Evolutionary conservation across 2,113 vertebrate genomes (phyloP), one percentile per base, ranked within the genome.

Genomic region (Rallus limicola): DNA sequence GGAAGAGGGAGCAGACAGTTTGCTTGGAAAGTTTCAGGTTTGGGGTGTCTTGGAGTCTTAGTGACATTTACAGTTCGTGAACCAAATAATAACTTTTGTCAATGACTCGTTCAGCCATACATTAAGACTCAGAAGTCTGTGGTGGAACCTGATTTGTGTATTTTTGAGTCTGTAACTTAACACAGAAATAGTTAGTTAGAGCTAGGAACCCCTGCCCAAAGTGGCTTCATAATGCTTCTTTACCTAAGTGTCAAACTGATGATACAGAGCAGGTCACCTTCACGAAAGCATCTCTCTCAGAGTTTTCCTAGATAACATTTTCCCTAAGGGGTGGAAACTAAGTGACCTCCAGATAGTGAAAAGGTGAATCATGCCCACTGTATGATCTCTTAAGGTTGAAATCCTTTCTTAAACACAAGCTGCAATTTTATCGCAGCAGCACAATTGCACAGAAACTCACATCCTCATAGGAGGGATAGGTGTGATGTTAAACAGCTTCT

Each of bases 391-490:
- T 59, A 21, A 53, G 70, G 42, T 23, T 42, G 52, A 67, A 88
- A 34, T 56, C 12, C 19, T 65, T 53, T 28, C 62, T 36, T n/a
- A 75, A 89, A 38, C 11, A 28, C 19, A 42, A 53, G 7, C 21
- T 23, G 16, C 24, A 63, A 1, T 44, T 42, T 17, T 29, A 14
- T 3, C n/a, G 21, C 18, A 48, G 15, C 19, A 42, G 7, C 16
- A 67, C 19, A 53, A 6, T 19, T 62, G 29, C 23, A 16, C 33
- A 40, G 46, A 31, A 28, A 75, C 28, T 24, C 0, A 2, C 3
- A 16, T 56, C 7, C 34, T 67, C 3, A 1, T 9, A 28, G 34
- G 18, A 59, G 1, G 3, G 46, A 2, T 1, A n/a, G 18, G 20
- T 42, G 14, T 52, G 33, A 9, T 40, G 29, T 74, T 20, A 31